Evolutionary conservation across 2,888 invertebrate genomes (phyloP), one percentile per base, ranked within the genome.

Genomic region (Ctena decussata): DNA sequence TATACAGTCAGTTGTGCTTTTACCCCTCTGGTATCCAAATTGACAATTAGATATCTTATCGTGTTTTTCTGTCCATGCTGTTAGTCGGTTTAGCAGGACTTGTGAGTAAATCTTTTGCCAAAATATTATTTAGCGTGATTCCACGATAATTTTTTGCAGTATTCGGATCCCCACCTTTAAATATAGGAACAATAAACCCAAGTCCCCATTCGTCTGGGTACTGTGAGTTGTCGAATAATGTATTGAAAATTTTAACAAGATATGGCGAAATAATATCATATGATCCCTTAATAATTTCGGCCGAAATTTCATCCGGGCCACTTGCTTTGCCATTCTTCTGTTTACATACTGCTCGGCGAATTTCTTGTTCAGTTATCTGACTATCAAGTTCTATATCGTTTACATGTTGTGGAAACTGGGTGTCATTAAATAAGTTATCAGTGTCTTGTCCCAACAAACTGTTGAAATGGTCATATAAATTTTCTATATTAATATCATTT

Each of bases 121-220:
- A n/a, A 6, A 82, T 82, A 41, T 77, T 70, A 27, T 69, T 80
- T 2, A 74, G 35, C 1, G 74, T 80, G 15, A 80, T 75, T 0
- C 80, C 80, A 24, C 80, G 8, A 24, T 30, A 72, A 27, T 60
- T 74, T n/a, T 80, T 73, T 8, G 80, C 27, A 30, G 53, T 44
- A 11, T 60, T 60, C 30, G 30, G 11, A 32, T 27, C 53, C 30
- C 32, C 73, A 44, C 77, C 81, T 44, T 80, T 85, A 37, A 74
- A 77, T 3, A 81, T 77, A 18, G 77, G 84, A 11, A 80, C 73
- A 46, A 44, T 44, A 44, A 12, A 44, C 8, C 44, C 44, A 12
- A 44, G 18, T 18, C 44, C 44, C 44, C 44, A 44, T 12, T 18
- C 18, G 11, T 44, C 44, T 44, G 44, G 44, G 18, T 44, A 44